Conservation (phyloP, 2,113 vertebrate species). For the Melierax canorus region DNA sequence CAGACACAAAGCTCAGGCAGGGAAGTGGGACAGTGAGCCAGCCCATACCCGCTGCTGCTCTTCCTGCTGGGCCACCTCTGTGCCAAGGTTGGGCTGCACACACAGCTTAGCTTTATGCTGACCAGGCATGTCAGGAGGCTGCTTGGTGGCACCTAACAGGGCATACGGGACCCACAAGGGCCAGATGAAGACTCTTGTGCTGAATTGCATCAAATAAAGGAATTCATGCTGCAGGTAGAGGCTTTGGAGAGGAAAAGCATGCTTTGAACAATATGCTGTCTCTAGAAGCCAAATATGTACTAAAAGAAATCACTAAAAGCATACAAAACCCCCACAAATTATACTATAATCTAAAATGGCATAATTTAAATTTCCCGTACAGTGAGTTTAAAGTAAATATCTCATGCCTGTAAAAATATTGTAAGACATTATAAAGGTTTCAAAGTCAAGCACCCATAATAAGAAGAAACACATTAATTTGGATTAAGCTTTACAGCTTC, state of each 20-base stretch:
- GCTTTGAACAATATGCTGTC: not conserved
- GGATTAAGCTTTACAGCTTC: not conserved
- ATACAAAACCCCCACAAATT: not conserved
- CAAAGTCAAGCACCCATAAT: not conserved
- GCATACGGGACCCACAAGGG: not conserved
- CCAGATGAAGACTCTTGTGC: not conserved
- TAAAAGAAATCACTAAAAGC: not conserved
- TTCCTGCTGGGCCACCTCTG: not conserved
- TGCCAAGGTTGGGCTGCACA: not conserved
- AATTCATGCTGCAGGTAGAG: not conserved
- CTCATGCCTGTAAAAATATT: not conserved
- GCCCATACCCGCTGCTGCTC: not conserved
- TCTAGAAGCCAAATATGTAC: not conserved
- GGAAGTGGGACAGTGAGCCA: not conserved
- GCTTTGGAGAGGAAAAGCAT: not conserved
- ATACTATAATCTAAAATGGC: not conserved
- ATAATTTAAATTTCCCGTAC: not conserved
- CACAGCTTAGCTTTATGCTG: not conserved
- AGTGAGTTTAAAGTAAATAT: not conserved
- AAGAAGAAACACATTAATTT: not conserved
- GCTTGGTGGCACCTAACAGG: not conserved
- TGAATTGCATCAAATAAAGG: not conserved
- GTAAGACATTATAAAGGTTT: not conserved
- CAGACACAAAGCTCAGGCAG: not conserved
- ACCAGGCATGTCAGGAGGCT: not conserved